A percentile compares a stretch with the other conserved stretches of the same genome.
These are phyloP conservation scores for Brachionichthys hirsutus DNA, from an alignment of 2,113 vertebrate genomes.

Conservation along the genomic window DNA sequence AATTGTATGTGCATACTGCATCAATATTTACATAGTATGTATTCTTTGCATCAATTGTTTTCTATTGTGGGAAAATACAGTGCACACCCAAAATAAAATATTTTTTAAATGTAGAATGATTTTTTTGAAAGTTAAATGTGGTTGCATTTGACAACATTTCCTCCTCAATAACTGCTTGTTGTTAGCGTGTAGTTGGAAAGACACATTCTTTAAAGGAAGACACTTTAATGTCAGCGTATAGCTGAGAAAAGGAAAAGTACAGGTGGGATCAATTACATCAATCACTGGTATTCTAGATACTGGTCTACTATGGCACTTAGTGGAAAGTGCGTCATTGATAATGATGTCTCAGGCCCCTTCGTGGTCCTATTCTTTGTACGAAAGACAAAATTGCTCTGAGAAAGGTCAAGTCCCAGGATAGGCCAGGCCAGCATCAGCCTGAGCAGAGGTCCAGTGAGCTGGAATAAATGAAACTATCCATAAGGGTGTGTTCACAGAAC, in stretches of 20 bases:
- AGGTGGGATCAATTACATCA: neutral
- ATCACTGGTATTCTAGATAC: neutral
- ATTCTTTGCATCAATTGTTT: too few species aligned
- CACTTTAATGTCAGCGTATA: too few species aligned
- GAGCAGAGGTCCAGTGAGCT: neutral
- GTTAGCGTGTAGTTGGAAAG: too few species aligned
- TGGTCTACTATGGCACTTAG: neutral
- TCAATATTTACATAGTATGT: neutral
- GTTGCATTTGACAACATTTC: too few species aligned
- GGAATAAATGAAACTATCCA: slow-evolving; percentile 18
- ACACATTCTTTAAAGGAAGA: too few species aligned
- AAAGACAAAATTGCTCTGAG: neutral
- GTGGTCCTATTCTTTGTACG: neutral
- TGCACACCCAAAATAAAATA: too few species aligned
- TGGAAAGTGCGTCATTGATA: neutral
- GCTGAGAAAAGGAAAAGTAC: neutral
- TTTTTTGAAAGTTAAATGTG: too few species aligned
- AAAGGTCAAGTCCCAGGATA: slow-evolving; percentile 1
- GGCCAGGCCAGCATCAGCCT: neutral
- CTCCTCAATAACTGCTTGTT: too few species aligned
- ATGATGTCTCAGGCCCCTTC: neutral
- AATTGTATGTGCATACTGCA: neutral
- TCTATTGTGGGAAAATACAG: too few species aligned
- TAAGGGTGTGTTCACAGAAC: neutral
- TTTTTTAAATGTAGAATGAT: too few species aligned